phyloP scores from a whole-genome alignment of 1,140 invertebrate genomes.

The Dendrolimus kikuchii region DNA sequence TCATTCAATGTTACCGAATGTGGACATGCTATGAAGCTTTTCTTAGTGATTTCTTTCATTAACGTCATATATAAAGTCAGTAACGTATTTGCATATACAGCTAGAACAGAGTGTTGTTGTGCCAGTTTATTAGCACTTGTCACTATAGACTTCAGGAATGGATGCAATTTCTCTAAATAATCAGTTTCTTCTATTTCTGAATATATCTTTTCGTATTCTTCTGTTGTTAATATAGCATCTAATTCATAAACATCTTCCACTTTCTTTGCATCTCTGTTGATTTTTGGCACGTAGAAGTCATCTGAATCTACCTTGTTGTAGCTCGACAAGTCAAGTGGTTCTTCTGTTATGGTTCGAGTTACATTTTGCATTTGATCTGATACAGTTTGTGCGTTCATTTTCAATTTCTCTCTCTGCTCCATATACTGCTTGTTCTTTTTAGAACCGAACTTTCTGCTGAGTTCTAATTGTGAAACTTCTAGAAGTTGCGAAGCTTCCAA shows the following conservation, averaged over 20 bases:
- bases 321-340: constrained; percentile 37
- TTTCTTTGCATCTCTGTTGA: constrained; percentile 34
- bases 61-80: constrained; percentile 31
- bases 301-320: constrained; percentile 41
- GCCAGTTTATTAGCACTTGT: constrained; percentile 22
- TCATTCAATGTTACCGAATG: constrained; percentile 40
- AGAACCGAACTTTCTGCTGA: constrained; percentile 57
- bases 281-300: constrained; percentile 51
- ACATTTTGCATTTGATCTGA: constrained; percentile 49
- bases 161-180: constrained; percentile 26
- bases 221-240: constrained; percentile 39
- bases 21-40: constrained; percentile 30
- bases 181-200: constrained; percentile 43
- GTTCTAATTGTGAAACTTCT: constrained; percentile 37
- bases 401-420: constrained; percentile 50
- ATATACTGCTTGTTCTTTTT: constrained; percentile 53
- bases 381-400: constrained; percentile 44
- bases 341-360: constrained; percentile 33
- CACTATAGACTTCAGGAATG: constrained; percentile 29
- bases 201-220: constrained; percentile 38
- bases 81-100: constrained; percentile 41
- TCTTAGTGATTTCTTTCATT: constrained; percentile 34
- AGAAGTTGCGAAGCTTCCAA: constrained; percentile 18
- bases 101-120: constrained; percentile 31
- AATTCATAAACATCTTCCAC: constrained; percentile 39